phyloP scores from a whole-genome alignment of 2,888 invertebrate species.

The Microplitis manilae region DNA sequence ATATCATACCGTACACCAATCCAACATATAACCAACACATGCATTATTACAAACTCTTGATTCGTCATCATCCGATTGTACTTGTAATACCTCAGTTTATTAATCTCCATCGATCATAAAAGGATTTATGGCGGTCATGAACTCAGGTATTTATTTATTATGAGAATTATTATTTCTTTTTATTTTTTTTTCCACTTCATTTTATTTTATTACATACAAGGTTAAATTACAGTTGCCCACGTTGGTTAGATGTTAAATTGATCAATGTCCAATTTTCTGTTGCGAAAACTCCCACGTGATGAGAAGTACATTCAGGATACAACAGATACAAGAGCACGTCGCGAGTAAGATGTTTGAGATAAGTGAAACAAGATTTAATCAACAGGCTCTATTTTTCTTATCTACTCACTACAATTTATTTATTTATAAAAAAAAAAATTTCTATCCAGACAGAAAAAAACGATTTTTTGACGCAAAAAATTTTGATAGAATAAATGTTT shows the following conservation, averaged over 20 bases:
- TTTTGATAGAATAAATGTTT: too few relatives aligned
- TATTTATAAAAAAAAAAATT: not conserved
- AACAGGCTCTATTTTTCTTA: not conserved
- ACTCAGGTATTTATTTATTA: not conserved
- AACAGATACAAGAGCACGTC: constrained; percentile 39
- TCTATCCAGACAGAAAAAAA: not conserved
- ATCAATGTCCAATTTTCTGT: not conserved
- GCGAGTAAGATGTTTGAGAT: constrained; percentile 28
- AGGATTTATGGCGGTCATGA: not conserved
- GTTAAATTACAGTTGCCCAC: constrained; percentile 1
- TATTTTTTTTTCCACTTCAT: too few relatives aligned
- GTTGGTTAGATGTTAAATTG: not conserved
- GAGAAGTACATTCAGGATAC: constrained; percentile 24
- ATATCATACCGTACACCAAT: not conserved
- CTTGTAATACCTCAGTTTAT: not conserved
- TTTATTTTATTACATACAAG: not conserved
- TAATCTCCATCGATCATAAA: not conserved
- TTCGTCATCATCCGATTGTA: constrained; percentile 17
- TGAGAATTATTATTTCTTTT: not conserved
- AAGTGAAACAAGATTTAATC: constrained; percentile 1
- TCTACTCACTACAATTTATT: not conserved
- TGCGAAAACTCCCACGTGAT: not conserved
- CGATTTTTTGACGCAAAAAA: not conserved
- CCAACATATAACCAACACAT: not conserved
- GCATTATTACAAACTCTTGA: constrained; percentile 41